Percentiles rank a stretch among this genome's conserved stretches.
Conservation (phyloP, 1,140 invertebrate species). For the Drosophila kepulauana region DNA sequence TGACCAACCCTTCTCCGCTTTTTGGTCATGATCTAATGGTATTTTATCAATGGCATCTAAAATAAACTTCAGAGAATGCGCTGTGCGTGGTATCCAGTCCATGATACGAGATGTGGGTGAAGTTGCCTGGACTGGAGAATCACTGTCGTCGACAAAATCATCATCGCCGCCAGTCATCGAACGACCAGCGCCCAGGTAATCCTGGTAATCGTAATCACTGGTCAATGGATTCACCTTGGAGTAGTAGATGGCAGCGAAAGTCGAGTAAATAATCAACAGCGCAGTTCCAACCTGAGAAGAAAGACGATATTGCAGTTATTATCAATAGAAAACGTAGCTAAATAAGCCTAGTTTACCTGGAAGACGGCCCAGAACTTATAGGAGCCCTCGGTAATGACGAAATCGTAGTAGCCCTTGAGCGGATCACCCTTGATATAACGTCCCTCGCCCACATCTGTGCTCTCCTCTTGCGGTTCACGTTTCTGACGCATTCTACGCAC, state of each 20-base stretch:
- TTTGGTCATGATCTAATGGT: conserved; percentile 63
- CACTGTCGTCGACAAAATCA: conserved; percentile 77
- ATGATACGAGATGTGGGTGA: conserved; percentile 47
- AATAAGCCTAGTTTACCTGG: conserved; percentile 86
- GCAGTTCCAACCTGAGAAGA: conserved; percentile 89
- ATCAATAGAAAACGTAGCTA: neutral
- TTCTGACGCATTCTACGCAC: conserved; percentile 62
- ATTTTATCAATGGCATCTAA: conserved; percentile 83
- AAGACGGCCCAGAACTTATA: conserved; percentile 95
- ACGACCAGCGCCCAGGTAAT: conserved; percentile 87
- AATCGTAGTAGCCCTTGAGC: conserved; percentile 92
- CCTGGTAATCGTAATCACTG: conserved; percentile 90
- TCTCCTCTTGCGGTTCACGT: conserved; percentile 44
- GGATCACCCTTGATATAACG: conserved; percentile 87
- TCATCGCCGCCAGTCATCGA: conserved; percentile 86
- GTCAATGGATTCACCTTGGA: conserved; percentile 93
- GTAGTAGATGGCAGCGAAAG: conserved; percentile 93
- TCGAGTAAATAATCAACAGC: conserved; percentile 91
- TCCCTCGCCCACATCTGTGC: conserved; percentile 71
- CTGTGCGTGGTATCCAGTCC: conserved; percentile 71
- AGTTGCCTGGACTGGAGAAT: conserved; percentile 28
- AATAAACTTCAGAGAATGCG: conserved; percentile 78
- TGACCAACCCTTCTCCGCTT: conserved; percentile 57
- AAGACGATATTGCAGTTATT: neutral
- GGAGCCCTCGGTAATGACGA: conserved; percentile 93